These are phyloP conservation scores for Pyralis farinalis DNA, from an alignment of 2,888 invertebrate species.

Conservation along the genomic window DNA sequence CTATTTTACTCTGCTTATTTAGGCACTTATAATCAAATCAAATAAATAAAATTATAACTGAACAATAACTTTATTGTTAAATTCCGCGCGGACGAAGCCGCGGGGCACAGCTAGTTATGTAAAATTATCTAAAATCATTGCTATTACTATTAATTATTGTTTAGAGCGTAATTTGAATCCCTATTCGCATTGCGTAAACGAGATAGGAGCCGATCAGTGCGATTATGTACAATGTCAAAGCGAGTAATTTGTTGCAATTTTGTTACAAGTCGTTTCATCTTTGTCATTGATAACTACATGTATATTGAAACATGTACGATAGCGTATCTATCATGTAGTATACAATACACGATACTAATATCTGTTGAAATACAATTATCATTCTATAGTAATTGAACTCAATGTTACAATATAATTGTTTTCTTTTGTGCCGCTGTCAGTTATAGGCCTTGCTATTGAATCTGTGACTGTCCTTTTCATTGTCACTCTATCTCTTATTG, in stretches of 20 bases:
- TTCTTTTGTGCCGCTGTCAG: neutral
- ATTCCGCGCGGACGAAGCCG: too few species aligned
- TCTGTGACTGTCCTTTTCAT: neutral
- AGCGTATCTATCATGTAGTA: neutral
- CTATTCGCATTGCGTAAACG: too few species aligned
- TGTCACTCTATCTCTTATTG: neutral
- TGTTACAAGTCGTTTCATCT: constrained; percentile 1
- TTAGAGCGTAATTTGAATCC: too few species aligned
- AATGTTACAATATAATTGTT: neutral
- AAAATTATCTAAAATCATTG: too few species aligned
- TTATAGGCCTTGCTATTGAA: neutral
- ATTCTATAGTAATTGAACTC: constrained; percentile 1
- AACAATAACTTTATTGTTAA: too few species aligned
- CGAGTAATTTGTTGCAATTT: neutral
- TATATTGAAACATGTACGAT: neutral
- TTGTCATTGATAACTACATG: neutral
- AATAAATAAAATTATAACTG: too few species aligned
- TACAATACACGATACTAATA: neutral
- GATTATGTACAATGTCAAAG: too few species aligned
- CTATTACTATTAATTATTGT: too few species aligned
- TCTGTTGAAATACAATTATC: neutral
- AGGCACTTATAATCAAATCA: too few species aligned
- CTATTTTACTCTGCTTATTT: too few species aligned
- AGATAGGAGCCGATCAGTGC: too few species aligned
- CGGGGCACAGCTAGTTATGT: too few species aligned